phyloP scores from a whole-genome alignment of 2,797 vertebrate species.

The Typhlichthys subterraneus region DNA sequence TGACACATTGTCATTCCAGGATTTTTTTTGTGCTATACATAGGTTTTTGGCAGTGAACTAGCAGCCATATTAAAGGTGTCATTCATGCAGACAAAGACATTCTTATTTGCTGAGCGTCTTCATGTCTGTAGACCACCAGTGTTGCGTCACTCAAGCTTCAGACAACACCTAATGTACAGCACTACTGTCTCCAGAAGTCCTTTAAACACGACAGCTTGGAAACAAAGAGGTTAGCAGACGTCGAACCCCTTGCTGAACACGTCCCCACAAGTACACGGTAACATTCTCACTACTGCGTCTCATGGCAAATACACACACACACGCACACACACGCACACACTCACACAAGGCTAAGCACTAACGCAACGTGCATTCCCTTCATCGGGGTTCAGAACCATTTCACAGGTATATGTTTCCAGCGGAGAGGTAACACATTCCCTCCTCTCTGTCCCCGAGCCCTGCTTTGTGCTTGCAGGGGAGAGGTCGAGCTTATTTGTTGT shows the following conservation, averaged over 20 bases:
- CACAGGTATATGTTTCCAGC: no score
- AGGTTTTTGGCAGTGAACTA: neutral
- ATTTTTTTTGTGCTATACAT: neutral
- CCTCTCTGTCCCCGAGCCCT: slow-evolving; percentile 7
- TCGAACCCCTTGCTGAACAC: no score
- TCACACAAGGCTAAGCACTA: neutral
- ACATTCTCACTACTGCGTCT: no score
- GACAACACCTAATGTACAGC: neutral
- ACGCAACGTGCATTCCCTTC: no score
- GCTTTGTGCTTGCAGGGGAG: slow-evolving; percentile 1
- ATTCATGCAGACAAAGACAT: neutral
- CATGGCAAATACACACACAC: neutral
- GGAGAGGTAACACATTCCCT: neutral
- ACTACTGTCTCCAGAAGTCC: no score
- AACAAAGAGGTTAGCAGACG: no score
- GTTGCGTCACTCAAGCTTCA: neutral
- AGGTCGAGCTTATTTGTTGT: slow-evolving; percentile 19
- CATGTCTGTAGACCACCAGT: neutral
- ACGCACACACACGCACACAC: neutral
- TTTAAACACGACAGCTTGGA: no score
- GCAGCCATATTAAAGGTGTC: neutral
- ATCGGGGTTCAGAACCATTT: no score
- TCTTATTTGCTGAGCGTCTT: neutral
- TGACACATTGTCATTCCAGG: neutral
- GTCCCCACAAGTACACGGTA: no score